Evolutionary conservation across 2,888 invertebrate species (phyloP).

Genomic region (Mactromeris polynyma): DNA sequence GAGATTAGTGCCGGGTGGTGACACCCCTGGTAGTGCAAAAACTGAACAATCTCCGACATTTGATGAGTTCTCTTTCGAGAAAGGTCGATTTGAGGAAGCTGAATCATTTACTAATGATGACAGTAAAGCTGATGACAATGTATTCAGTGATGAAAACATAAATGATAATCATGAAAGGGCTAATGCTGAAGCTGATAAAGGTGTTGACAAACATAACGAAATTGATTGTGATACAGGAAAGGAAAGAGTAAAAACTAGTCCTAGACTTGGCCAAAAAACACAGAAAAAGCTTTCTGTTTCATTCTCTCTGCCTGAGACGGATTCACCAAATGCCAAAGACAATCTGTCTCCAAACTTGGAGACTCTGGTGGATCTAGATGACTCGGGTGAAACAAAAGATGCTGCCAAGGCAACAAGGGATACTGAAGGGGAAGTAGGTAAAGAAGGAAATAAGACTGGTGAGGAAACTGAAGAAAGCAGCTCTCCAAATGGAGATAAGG

Average conservation of each 20-base stretch:
- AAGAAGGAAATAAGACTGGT: constrained; percentile 22
- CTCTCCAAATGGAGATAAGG: constrained; percentile 44
- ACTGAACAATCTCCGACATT: constrained; percentile 6
- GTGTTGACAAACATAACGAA: background rate
- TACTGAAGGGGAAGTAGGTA: background rate
- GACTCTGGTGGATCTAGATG: constrained; percentile 12
- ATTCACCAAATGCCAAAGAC: constrained; percentile 15
- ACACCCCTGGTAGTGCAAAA: constrained; percentile 14
- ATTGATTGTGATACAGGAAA: constrained; percentile 6
- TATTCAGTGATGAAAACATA: constrained; percentile 15
- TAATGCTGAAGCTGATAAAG: constrained; percentile 18
- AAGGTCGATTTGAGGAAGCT: constrained; percentile 26
- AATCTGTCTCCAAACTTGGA: constrained; percentile 23
- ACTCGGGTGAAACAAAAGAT: constrained; percentile 23
- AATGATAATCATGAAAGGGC: constrained; percentile 23
- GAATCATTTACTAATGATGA: constrained; percentile 6
- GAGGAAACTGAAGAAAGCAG: constrained; percentile 23
- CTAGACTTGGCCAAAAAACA: constrained; percentile 27
- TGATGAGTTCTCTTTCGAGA: constrained; percentile 6
- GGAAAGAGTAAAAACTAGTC: constrained; percentile 30
- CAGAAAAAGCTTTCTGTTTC: constrained; percentile 58
- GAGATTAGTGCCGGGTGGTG: background rate
- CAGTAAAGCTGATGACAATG: constrained; percentile 29
- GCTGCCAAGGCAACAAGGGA: background rate
- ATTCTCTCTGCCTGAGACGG: constrained; percentile 57